Base-by-base conservation (phyloP, 2,113 vertebrate genomes). In the Meriones unguiculatus region DNA sequence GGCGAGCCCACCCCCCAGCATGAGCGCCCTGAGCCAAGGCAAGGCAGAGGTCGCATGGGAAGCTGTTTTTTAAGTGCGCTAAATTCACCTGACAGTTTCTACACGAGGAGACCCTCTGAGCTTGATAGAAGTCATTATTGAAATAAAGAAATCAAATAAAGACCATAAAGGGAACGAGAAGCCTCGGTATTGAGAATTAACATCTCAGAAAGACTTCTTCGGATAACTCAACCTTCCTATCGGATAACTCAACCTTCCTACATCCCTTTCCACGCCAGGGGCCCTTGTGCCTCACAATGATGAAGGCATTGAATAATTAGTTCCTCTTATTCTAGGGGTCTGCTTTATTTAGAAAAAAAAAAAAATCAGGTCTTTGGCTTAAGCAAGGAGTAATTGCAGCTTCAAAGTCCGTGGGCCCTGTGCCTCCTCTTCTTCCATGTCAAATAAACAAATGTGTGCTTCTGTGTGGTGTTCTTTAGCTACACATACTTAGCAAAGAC, bases 1-100 rank as follows among this genome's bases (percentile, higher is more conserved):
- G 50, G 41, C 57, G 46, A 70, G 3, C 54, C 22, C 41, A 38
- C 13, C 9, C 65, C 20, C 41, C 18, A 0, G 3, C 32, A 1
- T 20, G 6, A 57, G 82, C 38, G 57, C 32, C 52, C 9, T 30
- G 57, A 38, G 8, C 62, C 62, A 38, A 14, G 2, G 22, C 13
- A 15, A 62, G 72, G 12, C 78, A 22, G 25, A 7, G 30, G 3
- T 7, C 59, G 24, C 52, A 0, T 9, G 41, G 6, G 57, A 46
- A 28, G 22, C 22, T 2, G 88, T 1, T 1, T 28, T 72, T 73
- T 6, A 12, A 17, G 2, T 30, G 62, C 64, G 50, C 65, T 70
- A 57, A 30, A 41, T 85, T 95, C 59, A 92, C 50, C 64, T 57
- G 57, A 75, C 69, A 28, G 28, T 91, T 97, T 92, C 59, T 76